Evolutionary conservation across 2,888 invertebrate species (phyloP).

Genomic region (Lasioglossum villosulum): DNA sequence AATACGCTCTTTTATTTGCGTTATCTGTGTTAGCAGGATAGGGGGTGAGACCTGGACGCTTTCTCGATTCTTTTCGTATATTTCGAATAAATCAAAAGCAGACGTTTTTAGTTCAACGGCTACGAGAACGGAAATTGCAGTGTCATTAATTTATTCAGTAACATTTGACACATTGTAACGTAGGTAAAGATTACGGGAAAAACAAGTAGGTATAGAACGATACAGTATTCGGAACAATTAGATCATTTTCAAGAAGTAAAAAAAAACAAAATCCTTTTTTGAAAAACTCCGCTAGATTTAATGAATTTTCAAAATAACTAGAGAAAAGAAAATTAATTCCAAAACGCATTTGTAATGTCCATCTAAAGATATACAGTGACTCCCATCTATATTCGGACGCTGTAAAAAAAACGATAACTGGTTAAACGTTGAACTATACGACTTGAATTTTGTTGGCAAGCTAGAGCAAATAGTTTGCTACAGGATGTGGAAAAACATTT

Average conservation of each 20-base stretch:
- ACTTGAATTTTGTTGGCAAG: too few relatives aligned
- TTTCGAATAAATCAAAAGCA: not conserved
- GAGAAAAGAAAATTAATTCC: too few relatives aligned
- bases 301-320: not conserved
- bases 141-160: not conserved
- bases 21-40: slow-evolving; percentile 31
- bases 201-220: too few relatives aligned
- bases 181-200: too few relatives aligned
- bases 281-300: not conserved
- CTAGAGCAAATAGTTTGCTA: too few relatives aligned
- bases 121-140: not conserved
- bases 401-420: too few relatives aligned
- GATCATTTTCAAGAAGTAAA: not conserved
- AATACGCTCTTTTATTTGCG: slow-evolving; percentile 46
- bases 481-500: too few relatives aligned
- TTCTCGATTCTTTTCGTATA: not conserved
- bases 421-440: too few relatives aligned
- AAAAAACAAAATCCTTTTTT: not conserved
- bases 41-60: not conserved
- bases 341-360: too few relatives aligned
- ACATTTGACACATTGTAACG: not conserved
- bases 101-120: not conserved
- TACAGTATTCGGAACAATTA: not conserved
- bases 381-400: too few relatives aligned
- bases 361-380: too few relatives aligned